These are phyloP conservation scores for Pristiophorus japonicus DNA, from an alignment of 2,113 vertebrate species.

Conservation along the genomic window DNA sequence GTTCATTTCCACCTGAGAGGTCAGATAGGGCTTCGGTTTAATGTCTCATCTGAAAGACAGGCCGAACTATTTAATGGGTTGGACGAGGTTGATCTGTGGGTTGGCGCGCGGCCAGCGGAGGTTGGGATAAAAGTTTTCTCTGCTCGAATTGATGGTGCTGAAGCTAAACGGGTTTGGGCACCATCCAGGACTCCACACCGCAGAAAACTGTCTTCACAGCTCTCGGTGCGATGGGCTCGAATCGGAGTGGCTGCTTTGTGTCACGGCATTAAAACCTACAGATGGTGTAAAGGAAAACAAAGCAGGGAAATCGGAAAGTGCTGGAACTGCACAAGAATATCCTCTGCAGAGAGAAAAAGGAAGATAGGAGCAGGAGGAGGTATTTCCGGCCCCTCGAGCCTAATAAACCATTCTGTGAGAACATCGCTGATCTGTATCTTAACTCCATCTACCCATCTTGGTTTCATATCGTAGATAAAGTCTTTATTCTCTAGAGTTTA, in stretches of 20 bases:
- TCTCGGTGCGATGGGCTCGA: background rate
- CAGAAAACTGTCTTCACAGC: background rate
- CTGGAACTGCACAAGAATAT: background rate
- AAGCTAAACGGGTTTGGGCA: background rate
- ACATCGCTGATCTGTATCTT: too few species aligned
- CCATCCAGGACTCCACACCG: background rate
- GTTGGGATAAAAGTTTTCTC: background rate
- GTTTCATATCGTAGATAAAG: too few species aligned
- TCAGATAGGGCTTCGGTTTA: too few species aligned
- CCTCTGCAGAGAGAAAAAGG: too few species aligned
- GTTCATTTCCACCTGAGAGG: too few species aligned
- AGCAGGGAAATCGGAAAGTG: background rate
- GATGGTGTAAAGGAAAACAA: background rate
- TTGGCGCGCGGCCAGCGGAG: background rate
- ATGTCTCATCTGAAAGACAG: too few species aligned
- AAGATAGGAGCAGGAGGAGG: too few species aligned
- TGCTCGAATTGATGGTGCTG: background rate
- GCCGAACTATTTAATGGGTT: background rate
- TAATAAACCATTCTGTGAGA: too few species aligned
- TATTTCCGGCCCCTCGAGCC: too few species aligned
- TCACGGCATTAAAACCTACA: background rate
- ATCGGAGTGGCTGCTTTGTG: background rate
- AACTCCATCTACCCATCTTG: too few species aligned
- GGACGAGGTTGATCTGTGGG: background rate
- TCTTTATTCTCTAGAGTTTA: too few species aligned